Evolutionary conservation across 2,888 invertebrate species (phyloP).

Genomic region (Ochropacha duplaris): DNA sequence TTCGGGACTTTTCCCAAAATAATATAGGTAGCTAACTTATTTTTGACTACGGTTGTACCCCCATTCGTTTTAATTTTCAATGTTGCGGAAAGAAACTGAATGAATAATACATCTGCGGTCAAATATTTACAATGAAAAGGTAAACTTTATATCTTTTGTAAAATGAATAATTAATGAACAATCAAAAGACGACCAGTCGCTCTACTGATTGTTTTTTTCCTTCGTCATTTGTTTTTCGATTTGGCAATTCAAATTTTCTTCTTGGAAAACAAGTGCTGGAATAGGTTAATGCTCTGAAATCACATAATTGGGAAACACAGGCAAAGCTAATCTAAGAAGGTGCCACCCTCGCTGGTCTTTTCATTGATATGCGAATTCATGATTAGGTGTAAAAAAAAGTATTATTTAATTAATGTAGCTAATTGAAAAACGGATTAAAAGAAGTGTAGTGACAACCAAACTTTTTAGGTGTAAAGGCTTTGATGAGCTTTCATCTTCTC

Average conservation of each 20-base stretch:
- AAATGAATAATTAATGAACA: conserved; percentile 16
- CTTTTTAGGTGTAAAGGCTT: no score
- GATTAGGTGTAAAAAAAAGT: no score
- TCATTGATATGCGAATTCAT: no score
- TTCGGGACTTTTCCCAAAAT: conserved; percentile 18
- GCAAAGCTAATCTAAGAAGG: no score
- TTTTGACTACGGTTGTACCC: conserved; percentile 23
- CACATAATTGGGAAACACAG: no score
- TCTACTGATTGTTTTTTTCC: conserved; percentile 24
- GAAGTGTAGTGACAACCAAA: no score
- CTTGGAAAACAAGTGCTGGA: conserved; percentile 10
- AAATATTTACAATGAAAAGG: conserved; percentile 43
- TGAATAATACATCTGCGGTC: conserved; percentile 51
- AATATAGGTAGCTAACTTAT: conserved; percentile 25
- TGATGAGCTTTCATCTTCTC: no score
- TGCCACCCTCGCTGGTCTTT: no score
- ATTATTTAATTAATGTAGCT: no score
- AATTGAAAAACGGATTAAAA: no score
- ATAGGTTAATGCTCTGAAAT: no score
- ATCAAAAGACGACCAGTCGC: conserved; percentile 12
- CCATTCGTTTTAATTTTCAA: conserved; percentile 40
- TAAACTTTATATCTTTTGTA: conserved; percentile 24
- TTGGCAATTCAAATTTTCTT: conserved; percentile 14
- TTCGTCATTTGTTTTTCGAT: conserved; percentile 23
- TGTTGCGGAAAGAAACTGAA: conserved; percentile 29